phyloP scores from a whole-genome alignment of 2,113 vertebrate genomes.

The Coturnix japonica region DNA sequence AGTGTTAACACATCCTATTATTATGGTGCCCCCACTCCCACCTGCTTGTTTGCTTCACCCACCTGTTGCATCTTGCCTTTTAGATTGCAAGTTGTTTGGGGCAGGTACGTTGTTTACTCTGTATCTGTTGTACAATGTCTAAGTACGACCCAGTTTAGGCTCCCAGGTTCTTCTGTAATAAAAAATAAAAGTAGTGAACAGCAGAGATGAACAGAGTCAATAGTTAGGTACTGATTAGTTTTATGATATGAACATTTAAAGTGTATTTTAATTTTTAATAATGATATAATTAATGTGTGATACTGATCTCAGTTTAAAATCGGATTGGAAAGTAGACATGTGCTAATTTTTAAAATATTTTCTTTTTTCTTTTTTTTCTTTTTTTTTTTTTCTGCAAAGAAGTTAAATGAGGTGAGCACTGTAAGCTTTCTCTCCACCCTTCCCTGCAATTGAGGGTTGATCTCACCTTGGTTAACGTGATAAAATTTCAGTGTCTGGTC shows the following conservation, averaged over 20 bases:
- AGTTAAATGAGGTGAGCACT: constrained; percentile 58
- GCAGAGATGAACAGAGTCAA: constrained; percentile 36
- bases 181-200: background rate
- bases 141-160: background rate
- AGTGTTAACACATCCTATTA: constrained; percentile 61
- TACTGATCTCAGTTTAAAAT: constrained; percentile 50
- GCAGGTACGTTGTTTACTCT: background rate
- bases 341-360: no score
- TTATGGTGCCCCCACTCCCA: constrained; percentile 43
- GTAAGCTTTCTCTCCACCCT: constrained; percentile 47
- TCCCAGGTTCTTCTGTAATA: background rate
- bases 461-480: constrained; percentile 31
- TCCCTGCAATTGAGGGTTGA: constrained; percentile 34
- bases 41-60: constrained; percentile 57
- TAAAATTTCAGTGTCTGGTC: constrained; percentile 23
- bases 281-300: constrained; percentile 27
- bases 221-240: background rate
- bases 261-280: constrained; percentile 47
- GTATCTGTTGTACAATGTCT: background rate
- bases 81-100: constrained; percentile 37
- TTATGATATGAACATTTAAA: constrained; percentile 12
- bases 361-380: background rate
- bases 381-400: background rate
- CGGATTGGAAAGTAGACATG: constrained; percentile 58
- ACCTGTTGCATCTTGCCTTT: constrained; percentile 63